phyloP scores from a whole-genome alignment of 2,797 vertebrate genomes.

The Psittacula derbiana region DNA sequence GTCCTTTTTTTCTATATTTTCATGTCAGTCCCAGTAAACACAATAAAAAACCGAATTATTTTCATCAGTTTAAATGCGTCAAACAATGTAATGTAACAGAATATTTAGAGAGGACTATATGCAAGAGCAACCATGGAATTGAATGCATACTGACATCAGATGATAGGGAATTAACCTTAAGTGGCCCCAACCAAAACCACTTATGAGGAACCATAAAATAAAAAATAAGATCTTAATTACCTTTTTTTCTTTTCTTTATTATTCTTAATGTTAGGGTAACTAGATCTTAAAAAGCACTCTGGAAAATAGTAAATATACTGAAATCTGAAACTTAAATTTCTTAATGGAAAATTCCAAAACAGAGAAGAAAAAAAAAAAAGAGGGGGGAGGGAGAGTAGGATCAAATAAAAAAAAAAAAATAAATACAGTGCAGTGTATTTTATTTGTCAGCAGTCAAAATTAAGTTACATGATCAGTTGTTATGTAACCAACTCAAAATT shows the following conservation, averaged over 20 bases:
- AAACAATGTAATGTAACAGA: not conserved
- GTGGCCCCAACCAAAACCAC: not conserved
- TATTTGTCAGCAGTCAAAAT: not conserved
- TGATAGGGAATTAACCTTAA: not conserved
- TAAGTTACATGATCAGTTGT: not conserved
- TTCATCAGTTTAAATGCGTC: not conserved
- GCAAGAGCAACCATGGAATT: not conserved
- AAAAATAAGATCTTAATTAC: not conserved
- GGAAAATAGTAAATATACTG: not conserved
- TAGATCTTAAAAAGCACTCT: not conserved
- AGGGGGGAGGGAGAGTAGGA: accelerated
- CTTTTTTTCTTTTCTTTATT: not conserved
- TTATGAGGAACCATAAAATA: not conserved
- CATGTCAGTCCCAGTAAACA: not conserved
- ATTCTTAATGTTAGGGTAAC: not conserved
- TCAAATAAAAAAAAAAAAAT: not conserved
- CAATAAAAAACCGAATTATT: not conserved
- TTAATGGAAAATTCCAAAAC: not conserved
- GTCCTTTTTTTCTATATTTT: not conserved
- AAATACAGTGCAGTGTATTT: not conserved
- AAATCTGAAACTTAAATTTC: not conserved
- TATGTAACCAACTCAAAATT: not conserved
- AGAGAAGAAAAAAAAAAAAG: not conserved
- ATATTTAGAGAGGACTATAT: not conserved
- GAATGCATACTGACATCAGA: not conserved